Evolutionary conservation across 2,113 vertebrate genomes (phyloP).

Genomic region (Stomatorhinus ivindoensis): DNA sequence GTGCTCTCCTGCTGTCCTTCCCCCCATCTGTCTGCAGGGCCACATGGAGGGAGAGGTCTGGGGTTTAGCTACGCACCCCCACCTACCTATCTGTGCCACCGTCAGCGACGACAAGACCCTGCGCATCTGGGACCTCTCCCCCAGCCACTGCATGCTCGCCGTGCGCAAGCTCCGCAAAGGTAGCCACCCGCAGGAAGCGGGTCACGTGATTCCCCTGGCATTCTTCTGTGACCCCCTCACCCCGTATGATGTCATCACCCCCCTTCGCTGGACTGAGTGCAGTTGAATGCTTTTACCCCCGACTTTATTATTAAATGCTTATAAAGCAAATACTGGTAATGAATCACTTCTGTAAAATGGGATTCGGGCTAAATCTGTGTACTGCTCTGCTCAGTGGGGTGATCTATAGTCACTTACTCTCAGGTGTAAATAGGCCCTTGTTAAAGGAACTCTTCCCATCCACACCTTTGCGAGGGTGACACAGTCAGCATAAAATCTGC

Average conservation of each 20-base stretch:
- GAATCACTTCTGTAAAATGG: neutral
- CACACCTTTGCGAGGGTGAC: neutral
- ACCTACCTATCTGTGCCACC: constrained; percentile 95
- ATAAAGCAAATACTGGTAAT: neutral
- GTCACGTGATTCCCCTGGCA: neutral
- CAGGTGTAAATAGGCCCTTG: neutral
- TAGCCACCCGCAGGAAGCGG: constrained; percentile 38
- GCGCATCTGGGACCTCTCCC: constrained; percentile 98
- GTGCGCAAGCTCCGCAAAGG: constrained; percentile 97
- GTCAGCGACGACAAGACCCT: constrained; percentile 97
- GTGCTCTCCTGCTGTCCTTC: neutral
- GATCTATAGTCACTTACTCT: neutral
- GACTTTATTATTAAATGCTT: neutral
- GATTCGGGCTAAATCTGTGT: neutral
- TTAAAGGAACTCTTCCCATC: neutral
- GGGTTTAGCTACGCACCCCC: constrained; percentile 93
- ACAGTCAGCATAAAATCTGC: neutral
- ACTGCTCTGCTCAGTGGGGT: neutral
- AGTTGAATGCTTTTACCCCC: neutral
- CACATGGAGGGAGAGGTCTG: constrained; percentile 98
- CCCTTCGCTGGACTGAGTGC: neutral
- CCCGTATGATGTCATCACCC: neutral
- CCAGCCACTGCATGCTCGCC: constrained; percentile 98
- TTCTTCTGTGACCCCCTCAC: neutral
- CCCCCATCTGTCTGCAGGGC: constrained; percentile 62